These are phyloP conservation scores for Salvelinus alpinus DNA, from an alignment of 2,113 vertebrate genomes.

Conservation along the genomic window DNA sequence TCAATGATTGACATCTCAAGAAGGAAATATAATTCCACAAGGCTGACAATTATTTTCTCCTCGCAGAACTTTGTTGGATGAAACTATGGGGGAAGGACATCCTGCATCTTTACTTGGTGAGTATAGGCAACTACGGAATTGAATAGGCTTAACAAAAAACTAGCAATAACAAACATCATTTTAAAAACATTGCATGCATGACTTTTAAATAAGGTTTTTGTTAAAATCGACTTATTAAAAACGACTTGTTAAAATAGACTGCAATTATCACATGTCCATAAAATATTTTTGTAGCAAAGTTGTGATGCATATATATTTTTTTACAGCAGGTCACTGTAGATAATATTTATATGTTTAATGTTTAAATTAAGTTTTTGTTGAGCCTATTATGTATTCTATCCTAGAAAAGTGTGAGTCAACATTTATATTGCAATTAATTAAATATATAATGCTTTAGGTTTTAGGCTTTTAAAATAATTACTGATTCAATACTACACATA, in stretches of 20 bases:
- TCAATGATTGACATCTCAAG: too few species aligned
- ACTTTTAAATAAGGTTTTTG: background rate
- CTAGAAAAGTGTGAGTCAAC: too few species aligned
- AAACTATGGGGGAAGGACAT: slow-evolving; percentile 39
- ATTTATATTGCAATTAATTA: background rate
- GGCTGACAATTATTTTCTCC: background rate
- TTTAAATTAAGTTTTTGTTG: too few species aligned
- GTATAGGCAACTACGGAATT: slow-evolving; percentile 2
- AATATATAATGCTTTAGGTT: background rate
- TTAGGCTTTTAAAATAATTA: background rate
- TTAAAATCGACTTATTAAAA: background rate
- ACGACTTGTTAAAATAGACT: background rate
- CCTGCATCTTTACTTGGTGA: slow-evolving; percentile 34
- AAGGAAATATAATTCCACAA: background rate
- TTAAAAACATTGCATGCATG: background rate
- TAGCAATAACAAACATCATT: background rate
- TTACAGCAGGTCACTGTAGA: background rate
- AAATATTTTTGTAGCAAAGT: background rate
- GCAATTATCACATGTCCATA: background rate
- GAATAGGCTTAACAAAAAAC: background rate
- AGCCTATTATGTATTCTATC: too few species aligned
- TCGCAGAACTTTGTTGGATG: slow-evolving; percentile 8
- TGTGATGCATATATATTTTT: background rate
- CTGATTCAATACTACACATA: background rate
- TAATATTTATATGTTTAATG: background rate